Evolutionary conservation across 2,888 invertebrate genomes (phyloP).

Genomic region (Aelia acuminata): DNA sequence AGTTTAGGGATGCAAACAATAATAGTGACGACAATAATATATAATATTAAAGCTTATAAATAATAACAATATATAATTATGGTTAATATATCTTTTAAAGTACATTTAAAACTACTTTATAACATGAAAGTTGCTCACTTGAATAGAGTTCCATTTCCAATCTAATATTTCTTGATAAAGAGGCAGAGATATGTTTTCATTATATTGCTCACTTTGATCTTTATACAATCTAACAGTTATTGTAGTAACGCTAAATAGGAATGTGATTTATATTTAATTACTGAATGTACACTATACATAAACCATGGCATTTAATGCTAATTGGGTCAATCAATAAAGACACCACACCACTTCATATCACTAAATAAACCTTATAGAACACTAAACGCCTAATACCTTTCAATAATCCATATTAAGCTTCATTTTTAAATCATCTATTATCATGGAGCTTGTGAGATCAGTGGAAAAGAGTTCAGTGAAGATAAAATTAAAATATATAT

Average conservation of each 20-base stretch:
- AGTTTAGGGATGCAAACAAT: too few relatives aligned
- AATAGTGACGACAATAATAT: too few relatives aligned
- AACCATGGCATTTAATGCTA: not conserved
- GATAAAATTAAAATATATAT: too few relatives aligned
- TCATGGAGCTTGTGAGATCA: too few relatives aligned
- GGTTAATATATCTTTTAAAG: too few relatives aligned
- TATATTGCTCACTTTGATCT: conserved; percentile 3
- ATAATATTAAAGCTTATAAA: too few relatives aligned
- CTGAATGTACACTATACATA: not conserved
- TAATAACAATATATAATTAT: too few relatives aligned
- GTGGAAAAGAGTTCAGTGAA: too few relatives aligned
- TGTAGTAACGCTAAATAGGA: not conserved
- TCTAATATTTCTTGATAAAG: not conserved
- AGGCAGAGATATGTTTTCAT: not conserved
- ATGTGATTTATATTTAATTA: not conserved
- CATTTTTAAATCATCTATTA: not conserved
- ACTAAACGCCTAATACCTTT: not conserved
- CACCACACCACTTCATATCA: too few relatives aligned
- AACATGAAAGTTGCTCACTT: not conserved
- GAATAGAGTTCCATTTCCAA: too few relatives aligned
- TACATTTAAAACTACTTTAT: not conserved
- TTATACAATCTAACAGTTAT: conserved; percentile 20
- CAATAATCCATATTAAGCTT: not conserved
- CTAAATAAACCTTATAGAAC: too few relatives aligned
- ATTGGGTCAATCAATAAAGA: not conserved